phyloP scores from a whole-genome alignment of 1,140 invertebrate species.

The Episyrphus balteatus region DNA sequence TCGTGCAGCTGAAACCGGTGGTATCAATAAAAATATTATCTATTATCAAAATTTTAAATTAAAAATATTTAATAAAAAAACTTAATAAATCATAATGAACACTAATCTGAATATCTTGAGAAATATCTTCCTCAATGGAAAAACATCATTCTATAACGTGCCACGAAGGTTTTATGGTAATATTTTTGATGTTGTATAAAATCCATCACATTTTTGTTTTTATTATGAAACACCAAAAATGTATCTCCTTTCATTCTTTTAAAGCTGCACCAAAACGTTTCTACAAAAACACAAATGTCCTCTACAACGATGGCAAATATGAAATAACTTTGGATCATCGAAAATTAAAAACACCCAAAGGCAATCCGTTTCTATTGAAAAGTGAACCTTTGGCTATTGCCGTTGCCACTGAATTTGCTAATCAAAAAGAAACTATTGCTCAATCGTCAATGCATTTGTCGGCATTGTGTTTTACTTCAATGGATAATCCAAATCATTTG shows the following conservation, averaged over 20 bases:
- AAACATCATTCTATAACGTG: too few relatives aligned
- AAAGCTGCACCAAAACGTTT: conserved; percentile 51
- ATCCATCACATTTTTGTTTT: too few relatives aligned
- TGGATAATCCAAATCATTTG: conserved; percentile 82
- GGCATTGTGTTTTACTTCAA: conserved; percentile 74
- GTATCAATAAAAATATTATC: too few relatives aligned
- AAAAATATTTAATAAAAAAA: too few relatives aligned
- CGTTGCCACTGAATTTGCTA: conserved; percentile 83
- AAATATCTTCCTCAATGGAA: too few relatives aligned
- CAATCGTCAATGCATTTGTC: conserved; percentile 84
- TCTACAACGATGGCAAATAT: conserved; percentile 48
- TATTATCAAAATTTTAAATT: too few relatives aligned
- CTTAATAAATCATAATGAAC: too few relatives aligned
- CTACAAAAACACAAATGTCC: conserved; percentile 55
- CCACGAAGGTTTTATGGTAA: too few relatives aligned
- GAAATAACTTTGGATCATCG: conserved; percentile 72
- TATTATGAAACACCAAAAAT: too few relatives aligned
- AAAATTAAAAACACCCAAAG: conserved; percentile 80
- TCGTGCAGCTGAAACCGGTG: too few relatives aligned
- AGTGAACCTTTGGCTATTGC: conserved; percentile 83
- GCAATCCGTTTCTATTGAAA: conserved; percentile 61
- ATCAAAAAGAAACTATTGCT: conserved; percentile 68
- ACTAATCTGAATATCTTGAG: too few relatives aligned
- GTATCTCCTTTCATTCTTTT: conserved; percentile 7
- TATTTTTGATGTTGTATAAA: too few relatives aligned